These are phyloP conservation scores for Campoletis sonorensis DNA, from an alignment of 1,140 invertebrate genomes.

Conservation along the genomic window DNA sequence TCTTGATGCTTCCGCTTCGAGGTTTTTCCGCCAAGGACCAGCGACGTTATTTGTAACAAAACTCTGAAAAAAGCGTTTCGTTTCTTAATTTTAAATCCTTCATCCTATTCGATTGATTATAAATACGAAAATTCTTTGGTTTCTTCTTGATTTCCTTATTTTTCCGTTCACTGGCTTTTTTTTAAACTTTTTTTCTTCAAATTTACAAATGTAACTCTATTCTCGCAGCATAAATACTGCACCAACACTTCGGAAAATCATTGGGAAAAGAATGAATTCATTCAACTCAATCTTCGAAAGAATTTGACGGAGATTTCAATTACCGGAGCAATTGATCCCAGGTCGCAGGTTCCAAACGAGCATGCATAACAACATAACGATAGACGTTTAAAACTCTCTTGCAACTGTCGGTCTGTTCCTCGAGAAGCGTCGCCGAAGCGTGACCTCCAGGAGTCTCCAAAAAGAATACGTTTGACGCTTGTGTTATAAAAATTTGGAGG, in stretches of 20 bases:
- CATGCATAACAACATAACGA: slow-evolving; percentile 98
- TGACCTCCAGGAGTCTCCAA: slow-evolving; percentile 77
- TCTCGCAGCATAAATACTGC: too few species aligned
- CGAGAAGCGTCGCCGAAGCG: slow-evolving; percentile 78
- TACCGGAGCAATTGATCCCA: slow-evolving; percentile 84
- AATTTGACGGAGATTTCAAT: slow-evolving; percentile 32
- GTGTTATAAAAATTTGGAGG: slow-evolving; percentile 95
- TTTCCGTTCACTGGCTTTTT: too few species aligned
- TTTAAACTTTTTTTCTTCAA: too few species aligned
- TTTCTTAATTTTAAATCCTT: too few species aligned
- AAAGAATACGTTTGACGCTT: slow-evolving; percentile 96
- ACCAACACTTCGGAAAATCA: too few species aligned
- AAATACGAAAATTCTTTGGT: neutral
- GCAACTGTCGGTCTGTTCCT: slow-evolving; percentile 97
- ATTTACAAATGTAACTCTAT: too few species aligned
- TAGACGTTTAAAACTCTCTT: slow-evolving; percentile 98
- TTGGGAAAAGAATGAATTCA: too few species aligned
- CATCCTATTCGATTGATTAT: too few species aligned
- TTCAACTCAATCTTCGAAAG: too few species aligned
- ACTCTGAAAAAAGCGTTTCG: slow-evolving; percentile 74
- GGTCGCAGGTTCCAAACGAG: slow-evolving; percentile 92
- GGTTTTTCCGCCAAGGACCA: slow-evolving; percentile 88
- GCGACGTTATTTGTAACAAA: slow-evolving; percentile 93
- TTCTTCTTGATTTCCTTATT: too few species aligned
- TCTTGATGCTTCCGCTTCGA: slow-evolving; percentile 86